These are phyloP conservation scores for Champsocephalus esox DNA, from an alignment of 2,797 vertebrate species.

Conservation along the genomic window DNA sequence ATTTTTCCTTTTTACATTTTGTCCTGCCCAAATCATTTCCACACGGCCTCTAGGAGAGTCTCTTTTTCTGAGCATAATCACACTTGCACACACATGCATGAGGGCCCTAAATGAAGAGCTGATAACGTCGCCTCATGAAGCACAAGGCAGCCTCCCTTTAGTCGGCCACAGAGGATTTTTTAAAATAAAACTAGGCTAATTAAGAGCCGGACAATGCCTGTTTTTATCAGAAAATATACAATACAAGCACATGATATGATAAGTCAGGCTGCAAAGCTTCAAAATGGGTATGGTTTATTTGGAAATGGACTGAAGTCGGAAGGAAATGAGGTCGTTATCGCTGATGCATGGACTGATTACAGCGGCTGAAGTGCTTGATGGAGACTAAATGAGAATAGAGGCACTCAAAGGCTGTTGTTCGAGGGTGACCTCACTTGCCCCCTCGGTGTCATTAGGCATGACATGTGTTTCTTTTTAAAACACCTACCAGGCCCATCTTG, in stretches of 20 bases:
- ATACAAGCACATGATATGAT: constrained; percentile 28
- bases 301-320: constrained; percentile 43
- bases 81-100: too few species aligned
- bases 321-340: constrained; percentile 63
- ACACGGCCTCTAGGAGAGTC: too few species aligned
- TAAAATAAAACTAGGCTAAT: constrained; percentile 33
- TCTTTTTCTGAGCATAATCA: too few species aligned
- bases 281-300: constrained; percentile 39
- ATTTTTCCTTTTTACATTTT: too few species aligned
- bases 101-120: too few species aligned
- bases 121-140: constrained; percentile 10
- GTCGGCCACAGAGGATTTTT: constrained; percentile 26
- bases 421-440: constrained; percentile 38
- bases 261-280: constrained; percentile 27
- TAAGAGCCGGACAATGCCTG: constrained; percentile 35
- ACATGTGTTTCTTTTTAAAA: constrained; percentile 39
- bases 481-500: constrained; percentile 99
- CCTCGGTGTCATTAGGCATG: constrained; percentile 58
- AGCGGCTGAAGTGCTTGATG: constrained; percentile 57
- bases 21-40: too few species aligned
- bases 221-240: constrained; percentile 47
- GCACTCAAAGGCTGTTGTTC: constrained; percentile 19
- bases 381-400: constrained; percentile 57
- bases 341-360: constrained; percentile 66
- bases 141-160: constrained; percentile 29